Base-by-base conservation (phyloP, 2,797 vertebrate species). In the Emydoidea blandingii region DNA sequence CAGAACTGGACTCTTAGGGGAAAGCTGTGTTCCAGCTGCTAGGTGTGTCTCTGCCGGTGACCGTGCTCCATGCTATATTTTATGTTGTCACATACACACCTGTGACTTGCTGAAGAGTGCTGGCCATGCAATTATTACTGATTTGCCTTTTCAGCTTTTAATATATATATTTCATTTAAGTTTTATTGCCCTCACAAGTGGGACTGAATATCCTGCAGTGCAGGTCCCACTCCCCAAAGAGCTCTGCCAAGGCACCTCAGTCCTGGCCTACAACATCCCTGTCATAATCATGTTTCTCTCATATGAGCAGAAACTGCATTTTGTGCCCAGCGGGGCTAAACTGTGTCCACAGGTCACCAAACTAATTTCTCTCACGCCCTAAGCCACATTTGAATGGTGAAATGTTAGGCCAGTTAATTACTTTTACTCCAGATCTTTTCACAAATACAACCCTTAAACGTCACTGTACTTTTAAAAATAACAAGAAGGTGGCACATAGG, bases 161-260 rank as follows among this genome's bases (percentile, higher is more conserved):
- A 47, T 47, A 47, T 76, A 76, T 41, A 31, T 47, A 21, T 54
- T 54, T 50, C 1, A 18, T 50, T 14, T 16, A 4, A 47, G 1
- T 2, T 41, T 7, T 12, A 57, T 16, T 76, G 65, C 37, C 34
- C 44, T 57, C 21, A n/a, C 68, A 23, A 1, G 15, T 29, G 3
- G 2, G 7, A 81, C 44, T 2, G 49, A 34, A n/a, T 5, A 12
- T 2, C 11, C 2, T 7, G 34, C 41, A 1, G 0, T 2, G 44
- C 41, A 47, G 47, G 52, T 34, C 0, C 0, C 5, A 0, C 6
- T 5, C 16, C 79, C 54, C 49, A 0, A 7, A 19, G 1, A 3
- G 56, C 56, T 25, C 8, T 6, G 74, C 49, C 3, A 1, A 7
- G 0, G 56, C 0, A 1, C 6, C 87, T 56, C 37, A 2, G 4